phyloP scores from a whole-genome alignment of 2,113 vertebrate genomes.

The Ceyx melanurus region DNA sequence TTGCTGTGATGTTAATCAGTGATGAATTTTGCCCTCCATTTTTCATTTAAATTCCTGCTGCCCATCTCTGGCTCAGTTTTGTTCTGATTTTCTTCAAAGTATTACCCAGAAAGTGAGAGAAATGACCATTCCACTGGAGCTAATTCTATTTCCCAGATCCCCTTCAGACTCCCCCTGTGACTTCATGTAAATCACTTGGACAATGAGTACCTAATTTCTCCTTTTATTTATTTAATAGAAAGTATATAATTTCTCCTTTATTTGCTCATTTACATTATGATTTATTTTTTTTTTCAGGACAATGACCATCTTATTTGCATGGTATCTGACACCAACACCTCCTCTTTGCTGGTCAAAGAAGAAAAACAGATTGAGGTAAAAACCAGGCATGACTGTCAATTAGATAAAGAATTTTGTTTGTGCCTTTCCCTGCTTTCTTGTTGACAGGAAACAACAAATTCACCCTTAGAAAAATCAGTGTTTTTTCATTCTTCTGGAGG shows the following conservation, averaged over 20 bases:
- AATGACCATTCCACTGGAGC: not conserved
- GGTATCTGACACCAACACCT: not conserved
- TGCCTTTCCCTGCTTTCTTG: not conserved
- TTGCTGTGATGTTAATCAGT: not conserved
- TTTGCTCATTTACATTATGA: not conserved
- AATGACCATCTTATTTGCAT: not conserved
- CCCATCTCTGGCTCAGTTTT: not conserved
- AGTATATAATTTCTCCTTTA: not conserved
- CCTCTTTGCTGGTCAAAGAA: not conserved
- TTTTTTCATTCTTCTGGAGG: not conserved
- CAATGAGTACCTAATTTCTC: not conserved
- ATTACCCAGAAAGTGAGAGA: not conserved
- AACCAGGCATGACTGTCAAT: not conserved
- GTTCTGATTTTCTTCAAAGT: not conserved
- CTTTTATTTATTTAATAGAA: not conserved
- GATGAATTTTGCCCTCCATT: not conserved
- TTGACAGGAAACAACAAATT: not conserved
- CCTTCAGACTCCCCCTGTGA: not conserved
- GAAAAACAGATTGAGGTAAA: not conserved
- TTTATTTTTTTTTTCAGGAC: not conserved
- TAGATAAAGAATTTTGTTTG: not conserved
- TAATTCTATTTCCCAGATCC: conserved; percentile 7
- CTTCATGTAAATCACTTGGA: not conserved
- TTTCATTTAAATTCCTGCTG: not conserved
- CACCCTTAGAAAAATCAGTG: not conserved